These are phyloP conservation scores for Heterohyrax brucei DNA, from an alignment of 2,797 vertebrate species.

Conservation along the genomic window DNA sequence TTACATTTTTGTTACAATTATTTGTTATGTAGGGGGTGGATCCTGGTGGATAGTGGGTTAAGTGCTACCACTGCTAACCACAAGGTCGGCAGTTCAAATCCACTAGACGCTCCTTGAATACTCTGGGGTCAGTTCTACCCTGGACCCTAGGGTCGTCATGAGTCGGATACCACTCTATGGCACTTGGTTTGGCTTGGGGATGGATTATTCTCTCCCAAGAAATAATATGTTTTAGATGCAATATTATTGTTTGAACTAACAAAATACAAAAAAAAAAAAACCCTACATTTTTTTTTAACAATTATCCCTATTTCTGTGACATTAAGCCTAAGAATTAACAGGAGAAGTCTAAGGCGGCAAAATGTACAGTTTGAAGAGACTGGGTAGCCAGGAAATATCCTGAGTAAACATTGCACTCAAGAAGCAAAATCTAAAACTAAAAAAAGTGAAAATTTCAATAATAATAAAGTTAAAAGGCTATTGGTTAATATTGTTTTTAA, in stretches of 20 bases:
- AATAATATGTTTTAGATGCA: neutral
- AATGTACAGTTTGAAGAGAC: neutral
- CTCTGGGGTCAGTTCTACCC: too few species aligned
- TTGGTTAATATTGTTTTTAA: neutral
- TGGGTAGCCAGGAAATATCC: neutral
- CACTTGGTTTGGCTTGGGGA: neutral
- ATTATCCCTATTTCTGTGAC: neutral
- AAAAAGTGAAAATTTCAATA: neutral
- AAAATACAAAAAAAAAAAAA: neutral
- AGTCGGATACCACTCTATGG: too few species aligned
- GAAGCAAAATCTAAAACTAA: constrained; percentile 27
- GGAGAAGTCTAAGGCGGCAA: neutral
- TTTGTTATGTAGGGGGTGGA: neutral
- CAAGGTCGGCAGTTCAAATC: too few species aligned
- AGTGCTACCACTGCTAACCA: too few species aligned
- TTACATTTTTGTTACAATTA: neutral
- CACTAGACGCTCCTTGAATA: too few species aligned
- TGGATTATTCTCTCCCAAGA: neutral
- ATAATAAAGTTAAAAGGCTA: neutral
- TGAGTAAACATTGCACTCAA: neutral
- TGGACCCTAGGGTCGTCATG: too few species aligned
- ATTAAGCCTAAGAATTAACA: neutral
- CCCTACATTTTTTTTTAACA: neutral
- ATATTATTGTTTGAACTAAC: neutral
- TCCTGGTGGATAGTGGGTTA: too few species aligned